phyloP scores from a whole-genome alignment of 2,113 vertebrate species.

The Gallinago undulata region DNA sequence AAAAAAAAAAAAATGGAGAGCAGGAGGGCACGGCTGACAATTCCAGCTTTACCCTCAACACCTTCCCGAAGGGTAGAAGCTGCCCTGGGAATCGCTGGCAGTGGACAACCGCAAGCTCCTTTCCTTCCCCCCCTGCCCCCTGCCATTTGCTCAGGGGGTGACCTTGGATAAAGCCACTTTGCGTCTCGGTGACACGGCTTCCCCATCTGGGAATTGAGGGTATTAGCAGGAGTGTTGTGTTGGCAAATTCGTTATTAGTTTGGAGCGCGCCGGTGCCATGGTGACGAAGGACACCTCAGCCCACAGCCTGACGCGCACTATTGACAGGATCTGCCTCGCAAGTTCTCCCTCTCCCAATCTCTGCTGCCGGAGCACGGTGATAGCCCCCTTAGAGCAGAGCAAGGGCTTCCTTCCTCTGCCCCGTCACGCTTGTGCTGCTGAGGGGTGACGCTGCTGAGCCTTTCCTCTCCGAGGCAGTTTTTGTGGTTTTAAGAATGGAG shows the following conservation, averaged over 20 bases:
- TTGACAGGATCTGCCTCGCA: not conserved
- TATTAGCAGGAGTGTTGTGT: not conserved
- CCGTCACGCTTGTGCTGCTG: fast-evolving
- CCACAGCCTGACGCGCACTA: not conserved
- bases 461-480: not conserved
- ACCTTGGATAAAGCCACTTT: not conserved
- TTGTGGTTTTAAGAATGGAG: not conserved
- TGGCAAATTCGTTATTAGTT: not conserved
- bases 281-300: not conserved
- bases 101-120: fast-evolving
- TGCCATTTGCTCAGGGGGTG: not conserved
- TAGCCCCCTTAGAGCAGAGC: not conserved
- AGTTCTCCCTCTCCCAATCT: not conserved
- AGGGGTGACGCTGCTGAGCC: not conserved
- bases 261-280: not conserved
- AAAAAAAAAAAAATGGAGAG: not conserved
- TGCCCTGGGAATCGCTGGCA: fast-evolving
- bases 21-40: not conserved
- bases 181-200: not conserved
- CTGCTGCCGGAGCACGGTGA: not conserved
- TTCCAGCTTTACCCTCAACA: not conserved
- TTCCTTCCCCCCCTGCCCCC: not conserved
- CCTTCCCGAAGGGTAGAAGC: not conserved
- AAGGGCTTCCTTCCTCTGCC: not conserved
- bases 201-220: not conserved